phyloP scores from a whole-genome alignment of 2,888 invertebrate species.

The Meiosimyza platycephala region DNA sequence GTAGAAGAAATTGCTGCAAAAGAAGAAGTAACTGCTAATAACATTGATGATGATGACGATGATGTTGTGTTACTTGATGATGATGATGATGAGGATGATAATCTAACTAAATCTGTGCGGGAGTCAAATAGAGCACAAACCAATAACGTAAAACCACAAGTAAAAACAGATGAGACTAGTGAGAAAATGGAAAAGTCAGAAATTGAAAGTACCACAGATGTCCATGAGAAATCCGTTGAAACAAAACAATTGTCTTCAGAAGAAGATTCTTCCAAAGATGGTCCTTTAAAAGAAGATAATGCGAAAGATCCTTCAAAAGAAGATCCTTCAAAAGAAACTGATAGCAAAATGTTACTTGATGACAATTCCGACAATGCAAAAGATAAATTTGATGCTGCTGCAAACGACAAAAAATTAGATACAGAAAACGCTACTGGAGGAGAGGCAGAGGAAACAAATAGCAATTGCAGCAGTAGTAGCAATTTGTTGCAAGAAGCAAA shows the following conservation, averaged over 20 bases:
- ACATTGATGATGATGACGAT: constrained; percentile 47
- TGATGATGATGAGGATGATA: constrained; percentile 48
- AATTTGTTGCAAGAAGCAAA: constrained; percentile 57
- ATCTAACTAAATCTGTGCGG: background rate
- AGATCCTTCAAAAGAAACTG: constrained; percentile 35
- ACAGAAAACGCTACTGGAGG: constrained; percentile 33
- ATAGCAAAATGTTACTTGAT: constrained; percentile 40
- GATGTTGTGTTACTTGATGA: constrained; percentile 54
- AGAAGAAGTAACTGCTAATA: background rate
- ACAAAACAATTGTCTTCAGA: background rate
- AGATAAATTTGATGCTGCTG: constrained; percentile 55
- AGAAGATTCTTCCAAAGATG: background rate
- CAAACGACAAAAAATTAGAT: constrained; percentile 43
- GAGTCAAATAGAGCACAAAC: background rate
- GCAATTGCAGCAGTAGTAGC: constrained; percentile 57
- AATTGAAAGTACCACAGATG: constrained; percentile 1
- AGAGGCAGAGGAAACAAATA: constrained; percentile 52
- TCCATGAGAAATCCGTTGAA: background rate
- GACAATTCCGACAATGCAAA: constrained; percentile 64
- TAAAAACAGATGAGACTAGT: constrained; percentile 24
- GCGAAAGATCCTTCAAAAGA: background rate
- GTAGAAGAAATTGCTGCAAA: background rate
- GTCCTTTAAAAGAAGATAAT: background rate
- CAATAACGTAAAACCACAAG: constrained; percentile 26
- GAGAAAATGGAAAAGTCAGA: background rate